These are phyloP conservation scores for Pangasius krempfi DNA, from an alignment of 2,797 vertebrate genomes.

Conservation along the genomic window DNA sequence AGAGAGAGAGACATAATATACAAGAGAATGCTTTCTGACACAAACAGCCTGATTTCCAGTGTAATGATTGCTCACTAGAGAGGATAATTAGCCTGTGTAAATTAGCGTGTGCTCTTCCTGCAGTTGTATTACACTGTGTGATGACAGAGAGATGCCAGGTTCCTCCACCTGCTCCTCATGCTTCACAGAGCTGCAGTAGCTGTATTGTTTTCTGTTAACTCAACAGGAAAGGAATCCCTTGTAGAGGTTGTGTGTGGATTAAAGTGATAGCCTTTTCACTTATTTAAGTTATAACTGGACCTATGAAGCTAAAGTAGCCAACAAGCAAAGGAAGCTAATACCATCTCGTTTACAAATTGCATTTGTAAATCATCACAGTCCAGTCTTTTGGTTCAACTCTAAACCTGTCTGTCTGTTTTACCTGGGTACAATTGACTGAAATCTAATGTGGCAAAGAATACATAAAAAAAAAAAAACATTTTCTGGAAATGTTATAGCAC, in stretches of 20 bases:
- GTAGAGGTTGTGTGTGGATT: not conserved
- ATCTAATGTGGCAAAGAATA: not conserved
- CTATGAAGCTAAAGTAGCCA: not conserved
- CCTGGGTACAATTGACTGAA: not conserved
- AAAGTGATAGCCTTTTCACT: not conserved
- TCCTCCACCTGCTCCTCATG: constrained; percentile 15
- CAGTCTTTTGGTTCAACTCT: not conserved
- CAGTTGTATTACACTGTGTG: not conserved
- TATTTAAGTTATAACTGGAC: not conserved
- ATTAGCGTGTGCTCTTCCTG: constrained; percentile 18
- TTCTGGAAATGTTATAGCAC: not conserved
- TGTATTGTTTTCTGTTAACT: not conserved
- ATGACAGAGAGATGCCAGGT: constrained; percentile 11
- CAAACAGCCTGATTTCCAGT: constrained; percentile 29
- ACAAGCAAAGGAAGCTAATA: not conserved
- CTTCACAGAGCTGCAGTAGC: not conserved
- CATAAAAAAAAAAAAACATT: not conserved
- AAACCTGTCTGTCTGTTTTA: not conserved
- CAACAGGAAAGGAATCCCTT: not conserved
- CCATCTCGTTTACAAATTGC: not conserved
- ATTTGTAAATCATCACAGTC: not conserved
- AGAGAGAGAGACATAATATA: not conserved
- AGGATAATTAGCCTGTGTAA: constrained; percentile 23
- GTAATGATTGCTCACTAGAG: constrained; percentile 18
- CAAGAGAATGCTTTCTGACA: constrained; percentile 16